phyloP scores from a whole-genome alignment of 2,888 invertebrate genomes.

The Lasioglossum oenotherae region DNA sequence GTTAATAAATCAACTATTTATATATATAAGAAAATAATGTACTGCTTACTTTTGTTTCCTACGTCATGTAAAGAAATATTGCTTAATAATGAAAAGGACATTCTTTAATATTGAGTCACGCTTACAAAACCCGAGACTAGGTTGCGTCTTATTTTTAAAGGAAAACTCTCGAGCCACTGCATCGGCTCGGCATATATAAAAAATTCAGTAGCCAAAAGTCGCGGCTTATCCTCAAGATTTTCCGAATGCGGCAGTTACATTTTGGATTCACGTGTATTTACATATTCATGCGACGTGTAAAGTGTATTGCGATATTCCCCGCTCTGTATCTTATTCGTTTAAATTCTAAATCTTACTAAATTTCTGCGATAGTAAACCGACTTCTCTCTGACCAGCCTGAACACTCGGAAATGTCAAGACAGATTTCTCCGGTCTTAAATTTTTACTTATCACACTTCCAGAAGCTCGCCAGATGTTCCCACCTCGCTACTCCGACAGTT shows the following conservation, averaged over 20 bases:
- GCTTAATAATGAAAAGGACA: neutral
- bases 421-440: conserved; percentile 69
- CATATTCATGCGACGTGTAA: neutral
- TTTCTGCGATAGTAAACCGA: neutral
- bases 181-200: neutral
- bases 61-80: neutral
- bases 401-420: neutral
- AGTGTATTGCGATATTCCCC: neutral
- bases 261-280: neutral
- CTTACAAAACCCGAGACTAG: neutral
- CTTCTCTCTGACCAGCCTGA: neutral
- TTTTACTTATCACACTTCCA: conserved; percentile 72
- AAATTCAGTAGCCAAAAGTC: neutral
- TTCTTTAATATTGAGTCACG: neutral
- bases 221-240: neutral
- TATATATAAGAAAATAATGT: too few species aligned
- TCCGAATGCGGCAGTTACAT: neutral
- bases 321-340: neutral
- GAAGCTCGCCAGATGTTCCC: conserved; percentile 42
- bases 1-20: too few species aligned
- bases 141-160: neutral
- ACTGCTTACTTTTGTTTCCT: neutral
- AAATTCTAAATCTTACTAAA: neutral
- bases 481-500: neutral
- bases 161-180: neutral